Percentiles rank a stretch among this genome's conserved stretches.
Conservation (phyloP, 1,140 invertebrate genomes). For the Phortica variegata region DNA sequence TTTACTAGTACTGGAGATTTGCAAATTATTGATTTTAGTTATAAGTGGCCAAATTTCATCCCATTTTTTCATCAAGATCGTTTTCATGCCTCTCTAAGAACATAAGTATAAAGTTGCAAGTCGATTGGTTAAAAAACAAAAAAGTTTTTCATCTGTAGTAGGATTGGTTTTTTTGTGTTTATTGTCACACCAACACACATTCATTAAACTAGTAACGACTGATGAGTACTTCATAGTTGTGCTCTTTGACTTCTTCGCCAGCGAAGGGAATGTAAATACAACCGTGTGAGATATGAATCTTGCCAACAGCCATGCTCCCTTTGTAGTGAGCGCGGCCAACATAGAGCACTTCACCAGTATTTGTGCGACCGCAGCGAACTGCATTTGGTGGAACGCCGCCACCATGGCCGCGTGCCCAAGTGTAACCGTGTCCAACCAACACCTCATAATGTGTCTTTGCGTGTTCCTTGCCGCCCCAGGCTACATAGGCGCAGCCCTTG, state of each 20-base stretch:
- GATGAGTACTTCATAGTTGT: slow-evolving; percentile 50
- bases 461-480: slow-evolving; percentile 54
- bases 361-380: slow-evolving; percentile 61
- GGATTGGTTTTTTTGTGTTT: no score
- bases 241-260: slow-evolving; percentile 58
- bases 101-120: no score
- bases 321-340: slow-evolving; percentile 64
- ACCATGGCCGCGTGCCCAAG: slow-evolving; percentile 58
- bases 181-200: slow-evolving; percentile 5
- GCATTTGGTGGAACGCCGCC: slow-evolving; percentile 60
- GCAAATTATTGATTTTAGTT: no score
- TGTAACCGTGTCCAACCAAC: slow-evolving; percentile 36
- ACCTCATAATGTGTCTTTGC: slow-evolving; percentile 50
- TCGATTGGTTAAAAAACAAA: no score
- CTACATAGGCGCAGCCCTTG: slow-evolving; percentile 41
- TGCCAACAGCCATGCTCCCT: slow-evolving; percentile 70
- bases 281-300: slow-evolving; percentile 64
- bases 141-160: no score
- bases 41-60: no score
- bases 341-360: slow-evolving; percentile 64
- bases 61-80: no score
- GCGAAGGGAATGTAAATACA: slow-evolving; percentile 67
- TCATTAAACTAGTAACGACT: no score
- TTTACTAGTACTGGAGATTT: no score
- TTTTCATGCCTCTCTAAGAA: no score